phyloP scores from a whole-genome alignment of 2,113 vertebrate genomes.

The Atlantisia rogersi region DNA sequence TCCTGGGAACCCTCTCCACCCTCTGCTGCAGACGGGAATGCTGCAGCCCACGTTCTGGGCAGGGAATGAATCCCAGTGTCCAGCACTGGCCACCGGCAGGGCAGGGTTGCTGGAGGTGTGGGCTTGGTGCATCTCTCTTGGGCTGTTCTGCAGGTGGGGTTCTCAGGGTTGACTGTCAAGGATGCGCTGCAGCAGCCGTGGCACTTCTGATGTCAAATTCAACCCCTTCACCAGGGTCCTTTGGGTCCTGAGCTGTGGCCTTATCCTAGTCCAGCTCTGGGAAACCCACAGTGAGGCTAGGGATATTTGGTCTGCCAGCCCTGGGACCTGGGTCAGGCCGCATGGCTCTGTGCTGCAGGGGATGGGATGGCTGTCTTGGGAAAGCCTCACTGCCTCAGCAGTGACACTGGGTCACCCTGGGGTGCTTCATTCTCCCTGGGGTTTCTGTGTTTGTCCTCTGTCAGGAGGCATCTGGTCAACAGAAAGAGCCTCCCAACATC shows the following conservation, averaged over 20 bases:
- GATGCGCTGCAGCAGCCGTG: background rate
- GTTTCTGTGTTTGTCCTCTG: background rate
- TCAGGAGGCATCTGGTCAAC: background rate
- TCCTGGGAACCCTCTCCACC: background rate
- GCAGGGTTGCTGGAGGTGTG: background rate
- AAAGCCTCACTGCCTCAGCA: background rate
- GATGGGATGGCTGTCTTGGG: accelerated
- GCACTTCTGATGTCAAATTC: background rate
- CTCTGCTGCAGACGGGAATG: background rate
- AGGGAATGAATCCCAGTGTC: background rate
- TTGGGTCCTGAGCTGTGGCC: background rate
- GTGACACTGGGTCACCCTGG: background rate
- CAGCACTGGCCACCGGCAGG: background rate
- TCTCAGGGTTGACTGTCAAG: background rate
- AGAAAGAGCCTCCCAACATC: background rate
- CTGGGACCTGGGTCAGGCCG: background rate
- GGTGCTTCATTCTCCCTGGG: background rate
- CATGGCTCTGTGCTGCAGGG: background rate
- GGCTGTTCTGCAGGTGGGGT: background rate
- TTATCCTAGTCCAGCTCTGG: background rate
- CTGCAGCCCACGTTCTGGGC: background rate
- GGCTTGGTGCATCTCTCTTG: background rate
- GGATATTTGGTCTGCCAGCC: background rate
- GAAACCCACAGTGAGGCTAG: background rate
- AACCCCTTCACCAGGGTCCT: background rate